A percentile compares a stretch with the other conserved stretches of the same genome.
phyloP scores from a whole-genome alignment of 2,797 vertebrate genomes.

The Sphenopsis melanotis region DNA sequence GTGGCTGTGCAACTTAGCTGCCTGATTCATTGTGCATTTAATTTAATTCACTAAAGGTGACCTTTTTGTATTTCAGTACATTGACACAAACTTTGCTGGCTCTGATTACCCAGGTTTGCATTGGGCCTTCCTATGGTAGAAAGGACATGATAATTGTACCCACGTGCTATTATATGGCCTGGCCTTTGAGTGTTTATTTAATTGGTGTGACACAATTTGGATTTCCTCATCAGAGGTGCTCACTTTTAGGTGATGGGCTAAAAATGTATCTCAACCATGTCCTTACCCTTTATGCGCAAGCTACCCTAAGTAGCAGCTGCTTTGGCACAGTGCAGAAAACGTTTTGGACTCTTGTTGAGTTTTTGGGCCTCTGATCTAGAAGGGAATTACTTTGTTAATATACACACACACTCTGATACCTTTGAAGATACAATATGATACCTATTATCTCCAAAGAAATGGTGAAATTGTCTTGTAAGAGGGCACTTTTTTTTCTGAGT shows the following conservation, averaged over 20 bases:
- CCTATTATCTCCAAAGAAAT: not conserved
- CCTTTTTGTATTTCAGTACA: constrained; percentile 20
- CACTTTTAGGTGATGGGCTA: not conserved
- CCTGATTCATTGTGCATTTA: constrained; percentile 57
- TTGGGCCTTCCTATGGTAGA: not conserved
- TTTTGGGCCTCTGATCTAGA: not conserved
- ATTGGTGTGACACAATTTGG: not conserved
- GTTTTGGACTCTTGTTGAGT: not conserved
- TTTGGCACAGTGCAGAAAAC: not conserved
- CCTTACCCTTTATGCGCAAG: not conserved
- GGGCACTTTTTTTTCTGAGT: not conserved
- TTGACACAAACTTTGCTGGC: not conserved
- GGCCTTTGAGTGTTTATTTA: not conserved
- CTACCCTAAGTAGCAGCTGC: not conserved
- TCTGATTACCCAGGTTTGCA: not conserved
- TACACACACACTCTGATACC: not conserved
- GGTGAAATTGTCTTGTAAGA: not conserved
- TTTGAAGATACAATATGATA: not conserved
- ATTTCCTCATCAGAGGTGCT: not conserved
- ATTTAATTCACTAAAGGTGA: constrained; percentile 64
- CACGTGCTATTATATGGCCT: not conserved
- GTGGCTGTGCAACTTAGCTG: not conserved
- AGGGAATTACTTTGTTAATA: not conserved
- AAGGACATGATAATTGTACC: not conserved
- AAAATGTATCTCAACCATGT: not conserved